phyloP scores from a whole-genome alignment of 1,140 invertebrate genomes.

The Ditylenchus dipsaci region DNA sequence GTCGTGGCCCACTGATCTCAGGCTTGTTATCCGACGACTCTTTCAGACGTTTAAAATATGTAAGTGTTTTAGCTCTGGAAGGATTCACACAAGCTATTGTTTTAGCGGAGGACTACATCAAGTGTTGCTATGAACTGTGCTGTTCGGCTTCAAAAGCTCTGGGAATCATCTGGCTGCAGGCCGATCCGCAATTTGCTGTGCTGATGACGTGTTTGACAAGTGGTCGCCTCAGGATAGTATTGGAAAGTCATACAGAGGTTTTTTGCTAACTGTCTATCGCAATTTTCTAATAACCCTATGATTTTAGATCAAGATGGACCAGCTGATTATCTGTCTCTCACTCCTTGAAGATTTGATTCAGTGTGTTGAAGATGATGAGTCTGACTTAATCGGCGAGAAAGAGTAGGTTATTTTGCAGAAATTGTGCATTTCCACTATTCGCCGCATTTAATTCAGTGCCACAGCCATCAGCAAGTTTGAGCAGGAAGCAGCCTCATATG shows the following conservation, averaged over 20 bases:
- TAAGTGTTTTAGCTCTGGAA: background rate
- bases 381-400: background rate
- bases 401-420: background rate
- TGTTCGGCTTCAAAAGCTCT: background rate
- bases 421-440: background rate
- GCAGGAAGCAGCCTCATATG: background rate
- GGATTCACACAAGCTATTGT: background rate
- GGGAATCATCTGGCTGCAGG: background rate
- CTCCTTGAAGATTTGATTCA: slow-evolving; percentile 7
- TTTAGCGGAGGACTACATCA: slow-evolving; percentile 7
- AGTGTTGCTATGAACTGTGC: background rate
- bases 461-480: background rate
- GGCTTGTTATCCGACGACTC: background rate
- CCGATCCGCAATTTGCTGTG: slow-evolving; percentile 6
- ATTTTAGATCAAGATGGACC: slow-evolving; percentile 3
- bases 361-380: slow-evolving; percentile 6
- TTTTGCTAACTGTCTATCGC: background rate
- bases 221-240: slow-evolving; percentile 3
- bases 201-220: background rate
- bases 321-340: background rate
- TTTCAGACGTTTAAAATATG: slow-evolving; percentile 12
- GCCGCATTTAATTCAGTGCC: background rate
- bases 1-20: background rate
- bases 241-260: background rate
- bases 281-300: background rate